Evolutionary conservation across 1,140 invertebrate species (phyloP), one percentile per base, ranked within the genome.

Genomic region (Drusus annulatus): DNA sequence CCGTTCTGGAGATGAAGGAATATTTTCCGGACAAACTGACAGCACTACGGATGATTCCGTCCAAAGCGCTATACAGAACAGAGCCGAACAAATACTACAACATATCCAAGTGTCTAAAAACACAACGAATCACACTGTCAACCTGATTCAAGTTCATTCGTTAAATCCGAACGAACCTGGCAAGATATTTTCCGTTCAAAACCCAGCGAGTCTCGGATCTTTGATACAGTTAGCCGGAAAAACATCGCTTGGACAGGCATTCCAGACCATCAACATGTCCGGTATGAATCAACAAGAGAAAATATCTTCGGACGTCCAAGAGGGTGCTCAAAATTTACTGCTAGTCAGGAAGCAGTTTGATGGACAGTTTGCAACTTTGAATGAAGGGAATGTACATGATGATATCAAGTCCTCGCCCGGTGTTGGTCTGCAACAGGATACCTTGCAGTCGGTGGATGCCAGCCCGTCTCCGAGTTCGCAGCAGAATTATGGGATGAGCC

Each of bases 101-200:
- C 82, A 83, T 21, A 76, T 76, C 8, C 79, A 80, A 50, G 77
- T 83, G 1, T 74, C 79, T 0, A 83, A 83, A 77, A 51, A 69
- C 10, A 62, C 78, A 5, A 74, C 75, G 50, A 83, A 80, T 54
- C 28, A 56, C 19, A 84, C 83, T 0, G 51, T 84, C 16, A 84
- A 84, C 62, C 65, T 84, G 62, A 84, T 84, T 21, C 83, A 84
- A 79, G 80, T 84, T 0, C 83, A 84, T 51, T 81, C 83, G 2
- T 60, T 82, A 56, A 80, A 80, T 65, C 76, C 78, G 10, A 62
- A 50, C 6, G 80, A 84, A 31, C 78, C 77, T 23, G 79, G 80
- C n/a, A 84, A 84, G 65, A 73, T 84, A 54, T 84, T 74, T 51
- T 77, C 77, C 2, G 80, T 84, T 4, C 83, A 82, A 63, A 84